Evolutionary conservation across 1,140 invertebrate genomes (phyloP).

Genomic region (Musca vetustissima): DNA sequence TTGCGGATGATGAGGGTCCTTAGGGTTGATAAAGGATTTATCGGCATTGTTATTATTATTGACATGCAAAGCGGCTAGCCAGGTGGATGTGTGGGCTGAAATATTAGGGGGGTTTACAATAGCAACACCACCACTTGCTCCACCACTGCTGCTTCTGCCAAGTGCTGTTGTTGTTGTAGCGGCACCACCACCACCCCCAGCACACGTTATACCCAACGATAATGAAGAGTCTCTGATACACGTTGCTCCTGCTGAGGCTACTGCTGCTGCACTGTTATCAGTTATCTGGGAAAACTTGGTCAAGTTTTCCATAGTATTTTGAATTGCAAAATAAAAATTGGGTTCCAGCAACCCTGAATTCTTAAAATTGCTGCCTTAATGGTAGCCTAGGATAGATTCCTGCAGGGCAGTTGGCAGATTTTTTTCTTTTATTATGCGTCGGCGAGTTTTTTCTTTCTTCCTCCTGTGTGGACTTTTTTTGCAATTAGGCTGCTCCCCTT

Average conservation of each 20-base stretch:
- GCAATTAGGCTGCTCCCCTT: no score
- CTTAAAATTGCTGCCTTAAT: background rate
- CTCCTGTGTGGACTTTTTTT: no score
- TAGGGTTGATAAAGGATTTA: background rate
- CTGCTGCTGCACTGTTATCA: no score
- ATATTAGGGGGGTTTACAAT: background rate
- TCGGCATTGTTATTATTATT: slow-evolving; percentile 14
- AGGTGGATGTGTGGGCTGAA: slow-evolving; percentile 1
- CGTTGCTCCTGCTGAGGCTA: background rate
- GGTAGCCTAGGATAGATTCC: no score
- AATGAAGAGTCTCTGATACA: background rate
- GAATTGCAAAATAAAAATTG: background rate
- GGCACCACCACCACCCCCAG: background rate
- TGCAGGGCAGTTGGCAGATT: no score
- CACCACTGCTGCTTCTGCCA: background rate
- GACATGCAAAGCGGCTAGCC: slow-evolving; percentile 8
- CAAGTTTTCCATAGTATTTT: slow-evolving; percentile 4
- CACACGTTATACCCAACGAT: background rate
- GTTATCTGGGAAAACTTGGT: background rate
- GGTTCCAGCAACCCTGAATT: background rate
- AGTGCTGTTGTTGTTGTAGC: no score
- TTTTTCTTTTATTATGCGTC: slow-evolving; percentile 12
- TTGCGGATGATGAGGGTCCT: no score
- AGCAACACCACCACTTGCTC: background rate
- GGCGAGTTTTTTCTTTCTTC: slow-evolving; percentile 6